phyloP scores from a whole-genome alignment of 2,797 vertebrate species.

The Acestrorhynchus altus region DNA sequence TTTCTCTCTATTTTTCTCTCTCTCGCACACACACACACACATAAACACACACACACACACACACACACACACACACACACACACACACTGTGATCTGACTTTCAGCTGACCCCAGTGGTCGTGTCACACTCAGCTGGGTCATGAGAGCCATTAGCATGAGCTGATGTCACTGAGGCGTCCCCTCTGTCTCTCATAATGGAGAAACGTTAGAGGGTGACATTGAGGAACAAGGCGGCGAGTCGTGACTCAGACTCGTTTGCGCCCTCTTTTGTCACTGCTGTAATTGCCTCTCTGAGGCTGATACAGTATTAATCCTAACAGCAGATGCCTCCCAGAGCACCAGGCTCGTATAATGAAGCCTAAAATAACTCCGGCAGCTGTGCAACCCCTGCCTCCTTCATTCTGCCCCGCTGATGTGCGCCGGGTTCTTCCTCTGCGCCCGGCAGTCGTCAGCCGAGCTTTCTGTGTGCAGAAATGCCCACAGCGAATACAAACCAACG shows the following conservation, averaged over 20 bases:
- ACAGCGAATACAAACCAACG: not conserved
- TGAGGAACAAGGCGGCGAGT: slow-evolving; percentile 50
- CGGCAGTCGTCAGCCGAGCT: not conserved
- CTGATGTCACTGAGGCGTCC: slow-evolving; percentile 64
- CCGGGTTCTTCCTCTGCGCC: not conserved
- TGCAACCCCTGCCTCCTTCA: slow-evolving; percentile 67
- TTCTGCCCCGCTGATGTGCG: slow-evolving; percentile 7
- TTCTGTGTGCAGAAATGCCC: no score
- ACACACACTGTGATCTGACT: slow-evolving; percentile 63
- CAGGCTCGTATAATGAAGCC: slow-evolving; percentile 63
- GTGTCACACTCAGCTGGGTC: slow-evolving; percentile 44
- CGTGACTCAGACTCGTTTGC: slow-evolving; percentile 56
- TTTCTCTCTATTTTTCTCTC: not conserved
- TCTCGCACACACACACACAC: slow-evolving; percentile 9
- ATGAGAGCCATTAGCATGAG: slow-evolving; percentile 62
- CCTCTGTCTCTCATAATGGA: slow-evolving; percentile 56
- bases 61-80: slow-evolving; percentile 44
- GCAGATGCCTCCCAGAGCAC: slow-evolving; percentile 55
- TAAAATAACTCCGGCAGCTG: slow-evolving; percentile 68
- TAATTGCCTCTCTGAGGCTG: slow-evolving; percentile 66
- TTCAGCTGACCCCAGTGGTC: slow-evolving; percentile 69
- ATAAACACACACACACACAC: slow-evolving; percentile 40
- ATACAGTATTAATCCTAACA: slow-evolving; percentile 59
- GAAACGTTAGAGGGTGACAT: slow-evolving; percentile 58
- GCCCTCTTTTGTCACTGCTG: slow-evolving; percentile 50